Evolutionary conservation across 2,888 invertebrate species (phyloP), one percentile per base, ranked within the genome.

Genomic region (Epirrhoe alternata): DNA sequence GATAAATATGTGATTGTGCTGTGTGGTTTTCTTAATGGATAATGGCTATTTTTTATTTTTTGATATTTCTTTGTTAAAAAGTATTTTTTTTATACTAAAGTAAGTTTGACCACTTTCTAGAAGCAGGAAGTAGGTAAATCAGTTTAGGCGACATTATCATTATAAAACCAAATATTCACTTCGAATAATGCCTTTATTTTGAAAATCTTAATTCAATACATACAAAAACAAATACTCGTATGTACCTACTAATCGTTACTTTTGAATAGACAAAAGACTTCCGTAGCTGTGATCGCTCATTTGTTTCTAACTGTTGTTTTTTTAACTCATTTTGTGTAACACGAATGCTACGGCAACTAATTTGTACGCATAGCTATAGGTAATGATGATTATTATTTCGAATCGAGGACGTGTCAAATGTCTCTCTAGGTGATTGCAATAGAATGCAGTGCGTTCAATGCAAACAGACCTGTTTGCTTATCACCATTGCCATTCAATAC

Each of bases 401-500:
- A 84, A 68, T 75, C 80, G 83, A 81, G 80, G 83, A 88, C 86
- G 88, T 91, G 91, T 92, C 90, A 90, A 89, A 89, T 92, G 89
- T 91, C 91, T 86, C 85, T 80, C 80, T 82, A 80, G 82, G 80
- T 84, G 86, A 84, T 83, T 84, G 86, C 90, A 86, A 89, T 88
- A 90, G 88, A 89, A 90, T 90, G 90, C 86, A 86, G 83, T 81
- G 81, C 86, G 83, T 86, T 87, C 85, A 89, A 88, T 88, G 88
- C 88, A 76, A 83, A 85, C 83, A 85, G 87, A 87, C 88, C 85
- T 86, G 88, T 89, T 88, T 85, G 82, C 86, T 84, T 83, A 81
- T 82, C 81, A 80, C 65, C n/a, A 67, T 75, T 75, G 76, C 74
- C 77, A 70, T 58, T 73, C 81, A 62, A 86, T 85, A 83, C 73